Conservation (phyloP, 1,140 invertebrate genomes). For the Pteromalus puparum region DNA sequence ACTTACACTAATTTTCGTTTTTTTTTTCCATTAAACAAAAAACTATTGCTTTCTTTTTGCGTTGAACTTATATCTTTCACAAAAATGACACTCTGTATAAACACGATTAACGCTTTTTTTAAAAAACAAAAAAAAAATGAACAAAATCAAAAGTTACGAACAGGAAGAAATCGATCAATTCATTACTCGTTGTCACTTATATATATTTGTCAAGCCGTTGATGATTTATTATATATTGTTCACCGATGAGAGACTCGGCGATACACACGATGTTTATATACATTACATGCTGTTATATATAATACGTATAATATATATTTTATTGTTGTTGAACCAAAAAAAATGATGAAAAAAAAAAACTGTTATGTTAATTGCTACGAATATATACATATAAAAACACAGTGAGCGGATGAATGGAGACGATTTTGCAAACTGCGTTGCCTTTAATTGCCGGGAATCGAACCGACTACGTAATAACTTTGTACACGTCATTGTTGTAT, state of each 20-base stretch:
- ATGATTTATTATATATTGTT: constrained; percentile 9
- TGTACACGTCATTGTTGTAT: constrained; percentile 30
- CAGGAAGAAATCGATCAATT: constrained; percentile 49
- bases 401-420: constrained; percentile 48
- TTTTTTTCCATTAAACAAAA: background rate
- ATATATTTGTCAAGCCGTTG: background rate
- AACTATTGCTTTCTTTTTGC: constrained; percentile 9
- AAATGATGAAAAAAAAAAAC: background rate
- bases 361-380: background rate
- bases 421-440: constrained; percentile 48
- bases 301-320: background rate
- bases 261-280: constrained; percentile 22
- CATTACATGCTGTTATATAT: constrained; percentile 20
- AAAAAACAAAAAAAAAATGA: constrained; percentile 10
- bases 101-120: constrained; percentile 30
- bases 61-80: background rate
- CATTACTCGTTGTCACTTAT: constrained; percentile 26
- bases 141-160: constrained; percentile 22
- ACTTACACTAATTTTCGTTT: background rate
- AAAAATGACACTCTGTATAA: background rate
- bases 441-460: constrained; percentile 45
- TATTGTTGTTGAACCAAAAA: background rate
- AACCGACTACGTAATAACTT: constrained; percentile 23
- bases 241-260: constrained; percentile 3
- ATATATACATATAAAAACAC: background rate